These are phyloP conservation scores for Melanotaenia maccullochi DNA, from an alignment of 2,797 vertebrate species.

Conservation along the genomic window DNA sequence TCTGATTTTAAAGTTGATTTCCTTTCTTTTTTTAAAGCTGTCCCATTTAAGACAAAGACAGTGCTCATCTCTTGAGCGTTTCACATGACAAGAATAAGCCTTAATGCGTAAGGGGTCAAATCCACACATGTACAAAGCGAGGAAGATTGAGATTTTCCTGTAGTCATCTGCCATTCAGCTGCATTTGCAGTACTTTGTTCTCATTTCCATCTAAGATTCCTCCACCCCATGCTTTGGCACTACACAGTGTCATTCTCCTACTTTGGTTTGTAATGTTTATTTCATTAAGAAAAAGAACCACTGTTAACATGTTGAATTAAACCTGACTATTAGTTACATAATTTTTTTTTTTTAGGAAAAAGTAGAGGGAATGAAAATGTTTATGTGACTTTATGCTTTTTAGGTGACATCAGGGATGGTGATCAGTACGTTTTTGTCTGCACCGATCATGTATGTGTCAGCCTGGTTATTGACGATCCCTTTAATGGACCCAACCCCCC, in stretches of 20 bases:
- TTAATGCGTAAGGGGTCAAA: background rate
- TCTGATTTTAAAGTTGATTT: background rate
- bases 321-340: background rate
- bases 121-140: background rate
- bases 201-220: background rate
- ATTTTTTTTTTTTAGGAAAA: background rate
- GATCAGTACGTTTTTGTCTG: conserved; percentile 95
- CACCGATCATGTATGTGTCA: conserved; percentile 97
- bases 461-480: conserved; percentile 97
- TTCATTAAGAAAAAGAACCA: background rate
- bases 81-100: conserved; percentile 8
- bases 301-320: background rate
- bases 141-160: background rate
- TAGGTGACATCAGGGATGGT: conserved; percentile 98
- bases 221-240: no score
- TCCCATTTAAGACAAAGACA: background rate
- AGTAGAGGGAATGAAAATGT: background rate
- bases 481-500: conserved; percentile 90
- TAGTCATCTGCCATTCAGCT: background rate
- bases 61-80: background rate
- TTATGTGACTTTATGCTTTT: background rate
- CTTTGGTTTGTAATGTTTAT: conserved; percentile 3
- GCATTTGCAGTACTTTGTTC: background rate
- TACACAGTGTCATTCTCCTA: background rate
- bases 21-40: background rate